phyloP scores from a whole-genome alignment of 2,888 invertebrate genomes.

The Acleris sparsana region DNA sequence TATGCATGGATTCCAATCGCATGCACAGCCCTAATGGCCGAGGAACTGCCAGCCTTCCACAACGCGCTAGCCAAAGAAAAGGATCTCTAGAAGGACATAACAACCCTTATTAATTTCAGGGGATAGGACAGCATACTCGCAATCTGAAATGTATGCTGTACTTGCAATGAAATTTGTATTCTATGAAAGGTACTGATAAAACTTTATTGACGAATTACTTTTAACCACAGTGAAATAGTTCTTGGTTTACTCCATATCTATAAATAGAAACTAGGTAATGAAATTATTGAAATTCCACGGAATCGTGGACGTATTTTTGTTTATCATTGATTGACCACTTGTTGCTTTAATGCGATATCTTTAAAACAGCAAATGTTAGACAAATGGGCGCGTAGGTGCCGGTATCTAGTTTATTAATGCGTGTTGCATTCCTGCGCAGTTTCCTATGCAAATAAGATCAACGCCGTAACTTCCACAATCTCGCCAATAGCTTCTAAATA shows the following conservation, averaged over 20 bases:
- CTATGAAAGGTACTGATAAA: background rate
- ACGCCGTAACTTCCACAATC: conserved; percentile 44
- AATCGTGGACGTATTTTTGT: too few relatives aligned
- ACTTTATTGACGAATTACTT: background rate
- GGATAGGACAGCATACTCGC: too few relatives aligned
- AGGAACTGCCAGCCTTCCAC: conserved; percentile 38
- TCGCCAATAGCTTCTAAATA: conserved; percentile 42
- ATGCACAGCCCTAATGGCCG: conserved; percentile 60
- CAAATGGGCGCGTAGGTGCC: conserved; percentile 36
- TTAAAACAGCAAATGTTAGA: conserved; percentile 13
- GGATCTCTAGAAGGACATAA: conserved; percentile 28
- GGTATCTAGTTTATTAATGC: conserved; percentile 49
- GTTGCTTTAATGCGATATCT: background rate
- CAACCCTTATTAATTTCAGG: conserved; percentile 27
- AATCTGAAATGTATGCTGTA: background rate
- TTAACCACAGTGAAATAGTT: background rate
- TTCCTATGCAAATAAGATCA: conserved; percentile 50
- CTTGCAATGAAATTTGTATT: conserved; percentile 6
- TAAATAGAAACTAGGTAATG: too few relatives aligned
- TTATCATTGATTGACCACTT: too few relatives aligned
- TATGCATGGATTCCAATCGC: conserved; percentile 73
- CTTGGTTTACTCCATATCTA: background rate
- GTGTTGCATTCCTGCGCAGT: conserved; percentile 42
- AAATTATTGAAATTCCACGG: too few relatives aligned
- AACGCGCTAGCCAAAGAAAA: conserved; percentile 13